Evolutionary conservation across 1,140 invertebrate species (phyloP).

Genomic region (Camponotus pennsylvanicus): DNA sequence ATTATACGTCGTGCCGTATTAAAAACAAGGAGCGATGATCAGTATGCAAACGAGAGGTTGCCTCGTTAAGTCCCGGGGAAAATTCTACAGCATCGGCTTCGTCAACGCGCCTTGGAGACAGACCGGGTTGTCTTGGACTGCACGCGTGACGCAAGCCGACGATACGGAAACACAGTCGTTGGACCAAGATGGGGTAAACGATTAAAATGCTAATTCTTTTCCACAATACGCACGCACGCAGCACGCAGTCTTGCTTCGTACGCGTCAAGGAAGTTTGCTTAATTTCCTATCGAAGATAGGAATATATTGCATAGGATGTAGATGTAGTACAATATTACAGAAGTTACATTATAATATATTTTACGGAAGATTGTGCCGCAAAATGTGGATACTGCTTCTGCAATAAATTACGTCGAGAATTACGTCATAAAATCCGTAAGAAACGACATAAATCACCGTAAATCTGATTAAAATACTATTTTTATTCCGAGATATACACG

Average conservation of each 20-base stretch:
- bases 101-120: slow-evolving; percentile 33
- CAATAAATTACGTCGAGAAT: not conserved
- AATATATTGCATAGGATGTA: not conserved
- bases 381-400: not conserved
- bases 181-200: slow-evolving; percentile 59
- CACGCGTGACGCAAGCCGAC: not conserved
- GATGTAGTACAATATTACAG: not conserved
- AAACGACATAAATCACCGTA: not conserved
- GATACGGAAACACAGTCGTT: slow-evolving; percentile 40
- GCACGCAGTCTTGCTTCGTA: not conserved
- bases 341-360: not conserved
- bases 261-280: not conserved
- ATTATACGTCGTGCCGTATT: slow-evolving; percentile 65
- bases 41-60: slow-evolving; percentile 66
- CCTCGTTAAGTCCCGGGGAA: slow-evolving; percentile 17
- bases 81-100: slow-evolving; percentile 45
- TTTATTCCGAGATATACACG: not conserved
- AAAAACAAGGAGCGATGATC: slow-evolving; percentile 65
- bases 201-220: slow-evolving; percentile 75
- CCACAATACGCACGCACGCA: not conserved
- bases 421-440: not conserved
- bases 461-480: not conserved
- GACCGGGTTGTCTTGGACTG: slow-evolving; percentile 2
- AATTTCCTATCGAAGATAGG: not conserved
- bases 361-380: not conserved